A percentile compares a stretch with the other conserved stretches of the same genome.
Evolutionary conservation across 2,797 vertebrate species (phyloP).

Genomic region (Scolopax bukidnonensis): DNA sequence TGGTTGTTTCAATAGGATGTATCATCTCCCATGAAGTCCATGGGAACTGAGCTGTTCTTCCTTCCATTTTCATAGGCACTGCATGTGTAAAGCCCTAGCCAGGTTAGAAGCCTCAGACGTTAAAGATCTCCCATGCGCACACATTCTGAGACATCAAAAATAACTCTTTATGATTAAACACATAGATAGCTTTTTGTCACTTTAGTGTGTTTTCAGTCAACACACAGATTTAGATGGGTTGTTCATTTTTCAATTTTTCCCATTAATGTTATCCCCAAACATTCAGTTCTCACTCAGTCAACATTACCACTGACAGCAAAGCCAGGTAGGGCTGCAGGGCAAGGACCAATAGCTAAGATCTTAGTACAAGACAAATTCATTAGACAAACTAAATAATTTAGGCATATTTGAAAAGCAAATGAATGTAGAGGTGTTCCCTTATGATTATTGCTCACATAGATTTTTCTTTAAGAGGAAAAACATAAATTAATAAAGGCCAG

Average conservation of each 20-base stretch:
- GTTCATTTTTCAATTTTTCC: not conserved
- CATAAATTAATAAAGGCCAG: constrained; percentile 73
- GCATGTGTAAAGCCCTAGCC: not conserved
- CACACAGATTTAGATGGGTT: not conserved
- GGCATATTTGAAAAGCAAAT: constrained; percentile 66
- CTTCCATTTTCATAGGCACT: fast-evolving
- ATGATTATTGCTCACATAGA: constrained; percentile 66
- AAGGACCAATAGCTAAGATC: constrained; percentile 17
- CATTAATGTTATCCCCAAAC: not conserved
- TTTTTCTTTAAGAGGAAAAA: constrained; percentile 74
- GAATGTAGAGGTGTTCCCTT: constrained; percentile 67
- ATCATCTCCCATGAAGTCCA: not conserved
- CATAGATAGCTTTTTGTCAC: not conserved
- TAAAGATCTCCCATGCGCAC: not conserved
- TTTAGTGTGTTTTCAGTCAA: not conserved
- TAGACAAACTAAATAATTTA: constrained; percentile 76
- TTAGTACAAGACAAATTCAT: constrained; percentile 72
- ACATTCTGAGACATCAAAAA: not conserved
- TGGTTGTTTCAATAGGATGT: not conserved
- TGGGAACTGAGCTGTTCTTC: not conserved
- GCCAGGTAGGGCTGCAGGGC: constrained; percentile 43
- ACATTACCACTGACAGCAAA: not conserved
- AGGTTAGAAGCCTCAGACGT: not conserved
- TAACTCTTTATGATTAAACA: not conserved
- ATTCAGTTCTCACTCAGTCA: not conserved